These are phyloP conservation scores for Alentia gelatinosa DNA, from an alignment of 2,888 invertebrate species.

Conservation along the genomic window DNA sequence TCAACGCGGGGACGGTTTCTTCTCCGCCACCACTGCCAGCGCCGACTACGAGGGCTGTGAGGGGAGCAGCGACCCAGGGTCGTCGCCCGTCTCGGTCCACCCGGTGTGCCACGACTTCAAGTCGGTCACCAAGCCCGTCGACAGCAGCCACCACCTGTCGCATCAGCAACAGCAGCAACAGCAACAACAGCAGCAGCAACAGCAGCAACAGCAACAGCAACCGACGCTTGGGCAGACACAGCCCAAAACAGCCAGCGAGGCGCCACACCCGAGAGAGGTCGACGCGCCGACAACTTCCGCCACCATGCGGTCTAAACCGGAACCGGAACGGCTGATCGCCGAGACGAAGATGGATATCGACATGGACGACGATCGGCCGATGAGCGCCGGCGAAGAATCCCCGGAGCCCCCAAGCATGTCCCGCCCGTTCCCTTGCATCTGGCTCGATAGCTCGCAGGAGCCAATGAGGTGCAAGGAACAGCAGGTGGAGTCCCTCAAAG, in stretches of 20 bases:
- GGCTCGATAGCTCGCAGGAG: constrained; percentile 37
- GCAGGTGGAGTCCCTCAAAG: not conserved
- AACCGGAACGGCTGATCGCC: constrained; percentile 41
- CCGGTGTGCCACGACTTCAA: not conserved
- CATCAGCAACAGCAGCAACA: not conserved
- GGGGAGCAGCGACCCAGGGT: constrained; percentile 1
- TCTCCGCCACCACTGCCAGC: not conserved
- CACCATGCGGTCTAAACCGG: constrained; percentile 40
- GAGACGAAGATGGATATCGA: constrained; percentile 47
- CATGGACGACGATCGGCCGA: not conserved
- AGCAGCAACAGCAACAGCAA: not conserved
- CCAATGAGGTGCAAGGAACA: constrained; percentile 34
- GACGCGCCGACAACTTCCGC: not conserved
- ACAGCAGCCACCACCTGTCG: not conserved
- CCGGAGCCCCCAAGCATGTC: constrained; percentile 46
- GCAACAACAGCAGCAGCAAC: not conserved
- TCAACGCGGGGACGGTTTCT: constrained; percentile 20
- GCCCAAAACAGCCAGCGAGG: constrained; percentile 25
- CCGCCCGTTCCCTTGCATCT: constrained; percentile 47
- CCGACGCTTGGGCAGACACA: not conserved
- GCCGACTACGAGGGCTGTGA: constrained; percentile 20
- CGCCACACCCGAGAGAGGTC: not conserved
- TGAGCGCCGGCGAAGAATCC: constrained; percentile 23
- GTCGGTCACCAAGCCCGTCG: not conserved
- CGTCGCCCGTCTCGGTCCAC: not conserved